phyloP scores from a whole-genome alignment of 2,113 vertebrate genomes.

The Rafetus swinhoei region DNA sequence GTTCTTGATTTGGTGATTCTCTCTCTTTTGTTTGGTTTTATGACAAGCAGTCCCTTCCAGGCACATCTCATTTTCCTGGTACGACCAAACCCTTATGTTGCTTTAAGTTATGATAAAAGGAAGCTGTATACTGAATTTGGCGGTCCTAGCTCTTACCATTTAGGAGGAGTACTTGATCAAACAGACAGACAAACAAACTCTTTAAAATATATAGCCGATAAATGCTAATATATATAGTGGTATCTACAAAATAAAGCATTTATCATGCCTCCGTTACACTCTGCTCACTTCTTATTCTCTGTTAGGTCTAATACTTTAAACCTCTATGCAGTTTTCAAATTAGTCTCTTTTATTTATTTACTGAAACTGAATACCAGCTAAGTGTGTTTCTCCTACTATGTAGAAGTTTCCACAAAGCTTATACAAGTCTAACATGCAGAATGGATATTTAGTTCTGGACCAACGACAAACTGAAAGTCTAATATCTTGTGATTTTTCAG shows the following conservation, averaged over 20 bases:
- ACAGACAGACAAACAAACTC: too few species aligned
- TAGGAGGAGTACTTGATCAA: too few species aligned
- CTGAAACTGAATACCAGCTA: not conserved
- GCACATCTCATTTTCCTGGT: too few species aligned
- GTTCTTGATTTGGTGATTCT: too few species aligned
- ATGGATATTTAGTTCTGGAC: not conserved
- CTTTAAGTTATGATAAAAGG: too few species aligned
- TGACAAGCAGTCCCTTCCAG: too few species aligned
- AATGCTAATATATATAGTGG: not conserved
- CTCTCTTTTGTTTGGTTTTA: too few species aligned
- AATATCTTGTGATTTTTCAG: not conserved
- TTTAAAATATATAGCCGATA: too few species aligned
- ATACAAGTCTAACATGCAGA: not conserved
- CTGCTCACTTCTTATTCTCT: not conserved
- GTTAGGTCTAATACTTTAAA: not conserved
- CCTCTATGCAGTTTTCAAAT: not conserved
- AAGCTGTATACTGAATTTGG: too few species aligned
- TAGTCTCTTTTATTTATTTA: not conserved
- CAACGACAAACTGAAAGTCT: not conserved
- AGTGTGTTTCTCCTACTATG: not conserved
- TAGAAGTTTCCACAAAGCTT: not conserved
- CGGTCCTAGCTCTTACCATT: too few species aligned
- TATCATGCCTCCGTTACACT: not conserved
- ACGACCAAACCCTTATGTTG: too few species aligned
- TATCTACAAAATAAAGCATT: not conserved